Evolutionary conservation across 1,140 invertebrate species (phyloP).

Genomic region (Bombus cullumanus): DNA sequence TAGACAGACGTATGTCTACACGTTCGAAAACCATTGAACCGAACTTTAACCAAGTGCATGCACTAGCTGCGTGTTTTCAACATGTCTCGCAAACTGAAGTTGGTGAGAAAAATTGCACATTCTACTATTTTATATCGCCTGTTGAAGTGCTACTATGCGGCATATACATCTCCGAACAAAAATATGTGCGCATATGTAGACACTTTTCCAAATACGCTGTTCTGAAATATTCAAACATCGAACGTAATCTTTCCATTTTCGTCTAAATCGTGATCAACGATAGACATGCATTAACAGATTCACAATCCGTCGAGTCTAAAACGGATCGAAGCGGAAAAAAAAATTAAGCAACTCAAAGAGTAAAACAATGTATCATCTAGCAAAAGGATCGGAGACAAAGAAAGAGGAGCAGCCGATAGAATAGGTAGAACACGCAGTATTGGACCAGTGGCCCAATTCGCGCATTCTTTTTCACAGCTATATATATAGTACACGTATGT

Average conservation of each 20-base stretch:
- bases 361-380: conserved; percentile 7
- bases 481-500: conserved; percentile 42
- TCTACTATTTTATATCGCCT: too few relatives aligned
- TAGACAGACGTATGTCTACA: too few relatives aligned
- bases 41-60: too few relatives aligned
- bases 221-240: not conserved
- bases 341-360: not conserved
- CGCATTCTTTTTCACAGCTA: conserved; percentile 57
- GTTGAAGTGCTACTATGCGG: too few relatives aligned
- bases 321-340: not conserved
- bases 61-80: too few relatives aligned
- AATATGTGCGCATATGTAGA: not conserved
- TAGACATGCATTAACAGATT: not conserved
- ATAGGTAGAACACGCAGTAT: conserved; percentile 43
- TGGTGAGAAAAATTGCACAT: too few relatives aligned
- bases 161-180: not conserved
- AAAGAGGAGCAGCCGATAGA: too few relatives aligned
- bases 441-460: conserved; percentile 67
- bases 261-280: not conserved
- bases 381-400: not conserved
- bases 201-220: not conserved
- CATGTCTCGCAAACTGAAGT: too few relatives aligned
- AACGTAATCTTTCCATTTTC: not conserved
- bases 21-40: too few relatives aligned
- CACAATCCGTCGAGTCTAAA: not conserved